phyloP scores from a whole-genome alignment of 2,888 invertebrate genomes.

The Anoplius nigerrimus region DNA sequence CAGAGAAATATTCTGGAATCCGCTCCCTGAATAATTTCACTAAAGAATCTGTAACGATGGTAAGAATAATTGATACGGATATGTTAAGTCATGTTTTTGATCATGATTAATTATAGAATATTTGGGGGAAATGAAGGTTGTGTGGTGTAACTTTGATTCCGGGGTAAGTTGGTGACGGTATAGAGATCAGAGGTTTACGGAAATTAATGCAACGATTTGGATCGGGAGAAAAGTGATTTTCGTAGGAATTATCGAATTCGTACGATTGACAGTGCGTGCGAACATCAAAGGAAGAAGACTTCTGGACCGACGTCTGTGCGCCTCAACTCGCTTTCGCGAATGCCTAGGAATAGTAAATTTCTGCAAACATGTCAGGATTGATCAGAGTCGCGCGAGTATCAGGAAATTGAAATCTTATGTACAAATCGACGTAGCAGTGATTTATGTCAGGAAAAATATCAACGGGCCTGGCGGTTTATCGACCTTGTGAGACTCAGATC shows the following conservation, averaged over 20 bases:
- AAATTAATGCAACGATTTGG: neutral
- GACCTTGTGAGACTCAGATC: too few species aligned
- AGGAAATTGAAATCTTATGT: slow-evolving; percentile 5
- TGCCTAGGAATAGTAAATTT: slow-evolving; percentile 25
- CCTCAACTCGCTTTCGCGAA: slow-evolving; percentile 13
- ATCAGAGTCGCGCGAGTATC: slow-evolving; percentile 28
- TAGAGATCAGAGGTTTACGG: too few species aligned
- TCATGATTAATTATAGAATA: too few species aligned
- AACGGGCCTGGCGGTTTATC: neutral
- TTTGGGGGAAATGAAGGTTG: too few species aligned
- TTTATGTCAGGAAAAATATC: neutral
- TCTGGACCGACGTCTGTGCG: slow-evolving; percentile 20
- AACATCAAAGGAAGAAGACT: slow-evolving; percentile 20
- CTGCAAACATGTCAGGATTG: slow-evolving; percentile 45
- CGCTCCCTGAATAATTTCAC: too few species aligned
- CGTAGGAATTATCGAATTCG: neutral
- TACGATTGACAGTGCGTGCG: neutral
- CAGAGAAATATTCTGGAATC: too few species aligned
- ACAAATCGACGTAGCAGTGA: neutral
- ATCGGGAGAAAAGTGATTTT: neutral
- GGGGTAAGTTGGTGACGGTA: too few species aligned
- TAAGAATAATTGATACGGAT: too few species aligned
- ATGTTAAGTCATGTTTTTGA: too few species aligned
- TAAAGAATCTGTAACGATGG: too few species aligned
- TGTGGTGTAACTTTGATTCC: too few species aligned